Base-by-base conservation (phyloP, 2,797 vertebrate species). In the Rhyacichthys aspro region DNA sequence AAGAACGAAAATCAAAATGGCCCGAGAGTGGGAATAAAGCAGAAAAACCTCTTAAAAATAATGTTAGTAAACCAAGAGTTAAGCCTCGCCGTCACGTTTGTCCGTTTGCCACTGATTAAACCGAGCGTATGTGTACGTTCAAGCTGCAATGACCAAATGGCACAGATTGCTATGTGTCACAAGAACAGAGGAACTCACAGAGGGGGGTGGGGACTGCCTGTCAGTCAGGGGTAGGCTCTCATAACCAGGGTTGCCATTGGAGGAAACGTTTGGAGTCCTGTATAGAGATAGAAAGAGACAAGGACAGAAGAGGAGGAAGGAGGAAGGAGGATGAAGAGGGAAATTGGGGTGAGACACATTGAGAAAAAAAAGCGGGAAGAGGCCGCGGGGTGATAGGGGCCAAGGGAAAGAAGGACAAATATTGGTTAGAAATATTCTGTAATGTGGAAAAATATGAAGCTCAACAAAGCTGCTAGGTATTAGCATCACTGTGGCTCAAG, bases 231-330 rank as follows among this genome's bases (percentile, higher is more conserved):
- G 90, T 79, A 95, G 90, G 86, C 92, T 95, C 92, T 97, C 95
- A 96, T 94, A 96, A 93, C 92, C 95, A 96, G 83, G 95, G 95
- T 94, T 96, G 95, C 95, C 95, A 97, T 94, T 96, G 95, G 89
- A 96, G 94, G 86, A 96, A 96, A 90, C 94, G 95, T 94, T 97
- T 96, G 91, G 95, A 96, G 92, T 96, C 95, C 95, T 97, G 92
- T 76, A 48, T 83, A 84, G 86, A 92, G 89, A 92, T 73, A 91
- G 87, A 92, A 72, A 91, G 83, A 91, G 84, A 91, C 82, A 90
- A 83, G 79, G 84, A 84, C 72, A 77, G 75, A 68, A 67, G 70
- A 78, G 67, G 67, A 69, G 62, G 74, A 84, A 63, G 62, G 74
- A 84, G 66, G 62, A 74, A 65, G 64, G 78, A 81, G 72, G 69